phyloP scores from a whole-genome alignment of 2,888 invertebrate genomes.

The Flabesymbios commensalis region DNA sequence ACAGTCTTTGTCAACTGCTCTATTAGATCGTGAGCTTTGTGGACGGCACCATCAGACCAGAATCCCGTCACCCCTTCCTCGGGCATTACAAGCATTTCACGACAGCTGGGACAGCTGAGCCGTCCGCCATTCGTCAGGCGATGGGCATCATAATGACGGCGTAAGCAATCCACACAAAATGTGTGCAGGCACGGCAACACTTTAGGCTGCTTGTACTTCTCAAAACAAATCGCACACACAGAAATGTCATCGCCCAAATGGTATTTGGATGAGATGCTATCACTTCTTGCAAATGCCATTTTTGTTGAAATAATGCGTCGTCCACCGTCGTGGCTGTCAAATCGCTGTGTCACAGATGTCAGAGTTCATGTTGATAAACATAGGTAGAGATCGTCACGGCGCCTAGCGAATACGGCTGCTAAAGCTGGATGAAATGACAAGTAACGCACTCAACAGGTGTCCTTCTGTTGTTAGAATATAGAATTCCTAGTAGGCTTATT shows the following conservation, averaged over 20 bases:
- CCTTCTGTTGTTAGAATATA: too few relatives aligned
- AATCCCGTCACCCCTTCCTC: conserved; percentile 8
- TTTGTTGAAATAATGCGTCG: too few relatives aligned
- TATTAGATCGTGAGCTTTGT: conserved; percentile 1
- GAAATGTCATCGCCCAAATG: conserved; percentile 20
- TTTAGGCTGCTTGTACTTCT: conserved; percentile 19
- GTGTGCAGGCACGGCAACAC: conserved; percentile 28
- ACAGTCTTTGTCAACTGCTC: conserved; percentile 3
- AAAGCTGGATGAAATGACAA: too few relatives aligned
- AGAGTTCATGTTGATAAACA: too few relatives aligned
- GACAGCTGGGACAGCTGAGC: conserved; percentile 24
- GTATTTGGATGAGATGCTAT: too few relatives aligned
- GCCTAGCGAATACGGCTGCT: too few relatives aligned
- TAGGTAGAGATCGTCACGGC: too few relatives aligned
- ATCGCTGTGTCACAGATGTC: too few relatives aligned
- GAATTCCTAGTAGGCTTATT: too few relatives aligned
- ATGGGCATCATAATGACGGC: conserved; percentile 20
- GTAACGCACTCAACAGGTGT: too few relatives aligned
- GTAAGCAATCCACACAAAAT: conserved; percentile 23
- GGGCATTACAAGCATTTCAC: conserved; percentile 15
- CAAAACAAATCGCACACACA: conserved; percentile 25
- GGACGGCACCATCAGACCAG: conserved; percentile 14
- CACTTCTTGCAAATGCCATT: too few relatives aligned
- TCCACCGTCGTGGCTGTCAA: too few relatives aligned
- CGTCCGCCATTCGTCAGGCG: neutral